Conservation (phyloP, 2,888 invertebrate genomes). For the Drosophila helvetica region DNA sequence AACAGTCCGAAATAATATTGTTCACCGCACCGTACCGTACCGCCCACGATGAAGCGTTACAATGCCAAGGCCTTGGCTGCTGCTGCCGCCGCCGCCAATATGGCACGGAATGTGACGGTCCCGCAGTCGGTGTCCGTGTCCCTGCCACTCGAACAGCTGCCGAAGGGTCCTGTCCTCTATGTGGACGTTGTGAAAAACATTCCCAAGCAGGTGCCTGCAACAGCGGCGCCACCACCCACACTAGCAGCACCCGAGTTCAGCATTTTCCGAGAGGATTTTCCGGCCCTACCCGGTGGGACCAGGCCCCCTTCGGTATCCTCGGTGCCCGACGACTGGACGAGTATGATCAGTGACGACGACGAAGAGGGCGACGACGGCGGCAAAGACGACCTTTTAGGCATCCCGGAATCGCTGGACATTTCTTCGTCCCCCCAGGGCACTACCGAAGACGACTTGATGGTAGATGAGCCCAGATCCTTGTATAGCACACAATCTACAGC, state of each 20-base stretch:
- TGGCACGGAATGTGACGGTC: neutral
- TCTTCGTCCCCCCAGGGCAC: neutral
- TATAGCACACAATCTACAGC: neutral
- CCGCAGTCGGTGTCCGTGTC: neutral
- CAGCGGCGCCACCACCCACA: constrained; percentile 17
- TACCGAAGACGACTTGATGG: constrained; percentile 4
- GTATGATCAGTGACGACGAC: constrained; percentile 48
- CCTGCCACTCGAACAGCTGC: constrained; percentile 3
- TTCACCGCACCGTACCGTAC: neutral
- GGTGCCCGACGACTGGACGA: constrained; percentile 55
- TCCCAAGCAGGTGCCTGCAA: constrained; percentile 20
- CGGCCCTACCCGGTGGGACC: constrained; percentile 55
- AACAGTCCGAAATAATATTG: neutral
- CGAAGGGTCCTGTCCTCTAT: constrained; percentile 41
- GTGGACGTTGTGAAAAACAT: constrained; percentile 66
- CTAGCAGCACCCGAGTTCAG: constrained; percentile 42
- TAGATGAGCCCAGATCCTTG: neutral
- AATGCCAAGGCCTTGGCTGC: constrained; percentile 37
- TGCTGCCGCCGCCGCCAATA: constrained; percentile 28
- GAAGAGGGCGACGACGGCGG: too few species aligned
- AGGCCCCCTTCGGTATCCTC: neutral
- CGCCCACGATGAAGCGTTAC: constrained; percentile 54
- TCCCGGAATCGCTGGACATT: neutral
- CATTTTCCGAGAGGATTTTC: constrained; percentile 60
- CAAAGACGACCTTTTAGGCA: constrained; percentile 21